Percentiles rank a stretch among this genome's conserved stretches.
phyloP scores from a whole-genome alignment of 2,113 vertebrate genomes.

The Chaenogobius annularis region DNA sequence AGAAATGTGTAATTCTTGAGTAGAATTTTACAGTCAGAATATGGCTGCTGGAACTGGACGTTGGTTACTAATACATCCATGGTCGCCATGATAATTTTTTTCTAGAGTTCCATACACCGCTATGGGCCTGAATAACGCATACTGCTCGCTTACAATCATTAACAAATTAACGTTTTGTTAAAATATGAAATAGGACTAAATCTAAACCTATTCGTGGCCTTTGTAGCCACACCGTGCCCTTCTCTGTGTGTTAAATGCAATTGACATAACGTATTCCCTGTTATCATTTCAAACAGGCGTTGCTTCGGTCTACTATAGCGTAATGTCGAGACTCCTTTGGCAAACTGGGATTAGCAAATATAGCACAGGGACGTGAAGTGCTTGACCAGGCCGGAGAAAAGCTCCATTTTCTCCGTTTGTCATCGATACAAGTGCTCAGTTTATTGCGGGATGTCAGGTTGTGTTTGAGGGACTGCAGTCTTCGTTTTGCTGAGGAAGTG shows the following conservation, averaged over 20 bases:
- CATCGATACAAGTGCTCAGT: not conserved
- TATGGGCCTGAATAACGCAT: no score
- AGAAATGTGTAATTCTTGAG: no score
- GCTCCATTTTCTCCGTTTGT: not conserved
- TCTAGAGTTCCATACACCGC: no score
- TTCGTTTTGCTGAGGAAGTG: not conserved
- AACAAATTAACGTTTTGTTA: not conserved
- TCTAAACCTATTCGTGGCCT: not conserved
- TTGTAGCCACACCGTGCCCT: not conserved
- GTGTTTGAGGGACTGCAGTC: slow-evolving; percentile 22
- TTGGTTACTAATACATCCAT: no score
- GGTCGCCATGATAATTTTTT: no score
- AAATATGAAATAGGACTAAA: not conserved
- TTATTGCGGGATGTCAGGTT: not conserved
- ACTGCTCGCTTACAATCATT: not conserved
- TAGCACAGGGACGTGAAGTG: slow-evolving; percentile 39
- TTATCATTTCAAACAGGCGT: slow-evolving; percentile 47
- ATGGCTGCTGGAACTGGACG: no score
- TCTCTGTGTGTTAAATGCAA: not conserved
- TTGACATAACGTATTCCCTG: not conserved
- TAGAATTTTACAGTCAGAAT: no score
- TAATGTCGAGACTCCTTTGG: slow-evolving; percentile 38
- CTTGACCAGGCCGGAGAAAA: slow-evolving; percentile 23
- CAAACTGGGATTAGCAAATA: slow-evolving; percentile 59
- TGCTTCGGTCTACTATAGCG: slow-evolving; percentile 32